Conservation (phyloP, 1,140 invertebrate genomes). For the Drosophila ercepeae region DNA sequence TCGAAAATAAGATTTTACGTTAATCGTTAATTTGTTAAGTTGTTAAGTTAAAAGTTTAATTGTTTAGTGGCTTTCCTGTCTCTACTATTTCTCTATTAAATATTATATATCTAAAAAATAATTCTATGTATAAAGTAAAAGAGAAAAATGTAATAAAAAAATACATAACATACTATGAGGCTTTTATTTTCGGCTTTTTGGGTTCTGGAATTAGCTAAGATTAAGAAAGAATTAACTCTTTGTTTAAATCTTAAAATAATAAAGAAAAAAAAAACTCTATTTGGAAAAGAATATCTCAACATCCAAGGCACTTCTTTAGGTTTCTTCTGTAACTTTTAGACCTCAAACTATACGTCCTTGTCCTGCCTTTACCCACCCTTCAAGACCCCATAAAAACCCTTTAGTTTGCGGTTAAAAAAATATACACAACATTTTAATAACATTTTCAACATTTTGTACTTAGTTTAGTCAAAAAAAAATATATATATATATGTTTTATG, state of each 20-base stretch:
- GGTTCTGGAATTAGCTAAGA: background rate
- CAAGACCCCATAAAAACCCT: background rate
- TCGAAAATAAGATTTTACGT: slow-evolving; percentile 47
- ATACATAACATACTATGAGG: background rate
- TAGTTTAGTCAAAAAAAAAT: slow-evolving; percentile 18
- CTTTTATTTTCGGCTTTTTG: background rate
- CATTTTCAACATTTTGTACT: slow-evolving; percentile 23
- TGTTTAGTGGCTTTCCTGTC: background rate
- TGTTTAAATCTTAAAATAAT: too few relatives aligned
- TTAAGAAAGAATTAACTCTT: too few relatives aligned
- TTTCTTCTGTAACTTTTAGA: too few relatives aligned
- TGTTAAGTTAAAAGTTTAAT: background rate
- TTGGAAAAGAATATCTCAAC: too few relatives aligned
- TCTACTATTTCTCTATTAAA: too few relatives aligned
- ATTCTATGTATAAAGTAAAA: background rate
- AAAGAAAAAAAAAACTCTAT: too few relatives aligned
- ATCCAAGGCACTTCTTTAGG: too few relatives aligned
- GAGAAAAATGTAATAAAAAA: background rate
- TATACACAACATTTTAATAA: slow-evolving; percentile 32
- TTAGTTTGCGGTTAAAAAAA: slow-evolving; percentile 3
- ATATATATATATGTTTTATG: background rate
- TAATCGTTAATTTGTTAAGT: too few relatives aligned
- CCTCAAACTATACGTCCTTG: too few relatives aligned
- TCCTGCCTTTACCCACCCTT: too few relatives aligned
- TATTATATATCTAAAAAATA: too few relatives aligned